Evolutionary conservation across 2,113 vertebrate species (phyloP).

Genomic region (Stigmatopora argus): DNA sequence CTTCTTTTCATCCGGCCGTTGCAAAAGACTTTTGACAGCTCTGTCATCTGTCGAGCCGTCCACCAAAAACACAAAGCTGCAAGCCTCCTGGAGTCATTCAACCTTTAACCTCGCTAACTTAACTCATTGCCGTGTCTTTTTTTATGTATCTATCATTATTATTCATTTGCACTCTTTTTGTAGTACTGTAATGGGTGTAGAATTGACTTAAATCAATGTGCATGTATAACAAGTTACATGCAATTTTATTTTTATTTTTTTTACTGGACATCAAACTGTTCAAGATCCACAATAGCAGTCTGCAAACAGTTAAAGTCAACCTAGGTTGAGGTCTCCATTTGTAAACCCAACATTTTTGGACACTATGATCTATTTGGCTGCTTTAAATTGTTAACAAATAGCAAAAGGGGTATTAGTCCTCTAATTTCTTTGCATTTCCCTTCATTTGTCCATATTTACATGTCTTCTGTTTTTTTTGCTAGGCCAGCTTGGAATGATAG

Average conservation of each 20-base stretch:
- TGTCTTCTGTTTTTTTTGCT: conserved; percentile 37
- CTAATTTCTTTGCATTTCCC: conserved; percentile 18
- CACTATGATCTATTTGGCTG: conserved; percentile 46
- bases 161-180: conserved; percentile 4
- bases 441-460: conserved; percentile 38
- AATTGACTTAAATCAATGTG: background rate
- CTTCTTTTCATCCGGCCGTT: conserved; percentile 41
- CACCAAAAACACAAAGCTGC: conserved; percentile 18
- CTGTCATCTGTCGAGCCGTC: conserved; percentile 36
- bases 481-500: conserved; percentile 58
- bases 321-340: conserved; percentile 44
- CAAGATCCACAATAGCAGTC: conserved; percentile 48
- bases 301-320: conserved; percentile 62
- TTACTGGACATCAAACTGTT: background rate
- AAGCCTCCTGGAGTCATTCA: background rate
- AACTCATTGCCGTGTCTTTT: background rate
- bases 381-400: conserved; percentile 56
- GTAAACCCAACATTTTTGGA: conserved; percentile 45
- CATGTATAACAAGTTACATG: background rate
- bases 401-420: conserved; percentile 29
- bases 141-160: background rate
- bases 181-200: background rate
- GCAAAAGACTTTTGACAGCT: conserved; percentile 39
- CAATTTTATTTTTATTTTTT: background rate
- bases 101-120: conserved; percentile 3